Evolutionary conservation across 1,140 invertebrate species (phyloP).

Genomic region (Drosophila parabipectinata): DNA sequence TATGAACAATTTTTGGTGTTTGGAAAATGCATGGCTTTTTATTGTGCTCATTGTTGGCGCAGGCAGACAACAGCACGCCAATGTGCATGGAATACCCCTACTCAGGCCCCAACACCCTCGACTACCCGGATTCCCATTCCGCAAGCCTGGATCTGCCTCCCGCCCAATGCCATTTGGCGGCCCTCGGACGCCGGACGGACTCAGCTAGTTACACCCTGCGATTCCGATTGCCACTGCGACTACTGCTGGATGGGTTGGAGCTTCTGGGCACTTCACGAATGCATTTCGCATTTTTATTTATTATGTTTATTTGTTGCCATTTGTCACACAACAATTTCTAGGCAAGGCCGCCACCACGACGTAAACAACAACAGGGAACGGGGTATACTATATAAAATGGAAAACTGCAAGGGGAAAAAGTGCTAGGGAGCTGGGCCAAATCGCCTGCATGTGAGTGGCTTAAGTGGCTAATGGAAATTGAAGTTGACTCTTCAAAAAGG

Average conservation of each 20-base stretch:
- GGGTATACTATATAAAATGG: constrained; percentile 21
- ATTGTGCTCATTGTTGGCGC: constrained; percentile 76
- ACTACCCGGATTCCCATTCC: neutral
- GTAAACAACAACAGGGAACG: constrained; percentile 29
- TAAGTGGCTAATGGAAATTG: constrained; percentile 50
- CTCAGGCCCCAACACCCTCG: neutral
- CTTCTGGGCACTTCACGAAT: constrained; percentile 49
- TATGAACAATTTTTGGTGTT: constrained; percentile 77
- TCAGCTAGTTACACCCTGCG: constrained; percentile 58
- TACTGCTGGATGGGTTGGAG: constrained; percentile 5
- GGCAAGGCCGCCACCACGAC: constrained; percentile 47
- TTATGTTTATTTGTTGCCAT: constrained; percentile 81
- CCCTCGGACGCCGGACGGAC: constrained; percentile 13
- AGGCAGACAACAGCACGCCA: constrained; percentile 56
- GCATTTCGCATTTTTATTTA: constrained; percentile 75
- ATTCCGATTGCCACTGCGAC: constrained; percentile 30
- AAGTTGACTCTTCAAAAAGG: constrained; percentile 10
- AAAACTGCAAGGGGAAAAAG: neutral
- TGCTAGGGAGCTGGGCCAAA: neutral
- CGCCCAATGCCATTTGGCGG: constrained; percentile 33
- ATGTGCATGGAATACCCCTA: constrained; percentile 36
- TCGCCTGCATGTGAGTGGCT: constrained; percentile 31
- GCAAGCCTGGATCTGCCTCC: neutral
- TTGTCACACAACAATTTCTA: constrained; percentile 70
- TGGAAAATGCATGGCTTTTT: constrained; percentile 83